phyloP scores from a whole-genome alignment of 2,888 invertebrate species.

The Laothoe populi region DNA sequence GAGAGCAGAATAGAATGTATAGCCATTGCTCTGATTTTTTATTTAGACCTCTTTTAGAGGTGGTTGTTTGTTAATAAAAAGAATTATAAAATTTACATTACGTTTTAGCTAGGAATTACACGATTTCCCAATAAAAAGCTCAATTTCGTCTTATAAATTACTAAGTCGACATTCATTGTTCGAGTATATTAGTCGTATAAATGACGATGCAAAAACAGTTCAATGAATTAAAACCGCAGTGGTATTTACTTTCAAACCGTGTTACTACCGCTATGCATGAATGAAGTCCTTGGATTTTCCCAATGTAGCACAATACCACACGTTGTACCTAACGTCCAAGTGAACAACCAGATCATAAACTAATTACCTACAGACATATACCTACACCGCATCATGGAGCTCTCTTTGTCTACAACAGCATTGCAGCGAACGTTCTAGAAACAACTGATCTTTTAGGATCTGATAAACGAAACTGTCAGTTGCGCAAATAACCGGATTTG shows the following conservation, averaged over 20 bases:
- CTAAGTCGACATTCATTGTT: background rate
- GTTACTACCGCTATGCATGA: constrained; percentile 60
- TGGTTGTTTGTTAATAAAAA: no score
- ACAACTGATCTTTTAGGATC: constrained; percentile 73
- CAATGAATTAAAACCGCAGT: constrained; percentile 53
- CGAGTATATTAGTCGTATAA: background rate
- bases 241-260: constrained; percentile 63
- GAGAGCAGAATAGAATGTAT: no score
- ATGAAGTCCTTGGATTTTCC: constrained; percentile 72
- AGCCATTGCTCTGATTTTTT: no score
- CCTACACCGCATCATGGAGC: constrained; percentile 6
- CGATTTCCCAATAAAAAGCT: no score
- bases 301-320: constrained; percentile 37
- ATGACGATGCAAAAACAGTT: constrained; percentile 14
- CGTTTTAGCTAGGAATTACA: no score
- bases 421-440: constrained; percentile 50
- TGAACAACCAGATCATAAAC: constrained; percentile 13
- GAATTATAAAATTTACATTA: no score
- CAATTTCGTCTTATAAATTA: no score
- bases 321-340: constrained; percentile 11
- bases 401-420: constrained; percentile 15
- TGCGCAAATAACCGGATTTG: constrained; percentile 80
- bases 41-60: no score
- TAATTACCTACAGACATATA: constrained; percentile 18
- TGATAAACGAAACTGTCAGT: constrained; percentile 74